Conservation (phyloP, 2,113 vertebrate genomes). For the Hippopotamus amphibius region DNA sequence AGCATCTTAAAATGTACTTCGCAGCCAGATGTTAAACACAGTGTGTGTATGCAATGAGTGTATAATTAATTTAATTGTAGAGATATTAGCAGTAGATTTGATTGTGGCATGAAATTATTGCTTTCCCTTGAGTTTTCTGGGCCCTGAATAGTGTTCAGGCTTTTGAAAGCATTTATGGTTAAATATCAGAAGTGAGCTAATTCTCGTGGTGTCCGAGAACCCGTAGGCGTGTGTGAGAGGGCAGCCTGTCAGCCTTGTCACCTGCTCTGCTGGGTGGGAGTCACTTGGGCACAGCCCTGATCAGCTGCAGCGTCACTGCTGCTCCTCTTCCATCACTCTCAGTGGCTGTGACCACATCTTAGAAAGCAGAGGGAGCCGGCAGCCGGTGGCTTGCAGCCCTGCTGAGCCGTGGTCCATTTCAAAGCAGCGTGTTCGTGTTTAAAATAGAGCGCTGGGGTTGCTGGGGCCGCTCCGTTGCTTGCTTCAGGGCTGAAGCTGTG, state of each 20-base stretch:
- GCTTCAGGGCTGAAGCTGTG: not conserved
- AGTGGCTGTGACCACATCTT: not conserved
- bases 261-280: not conserved
- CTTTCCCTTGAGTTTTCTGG: slow-evolving; percentile 30
- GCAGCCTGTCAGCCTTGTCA: accelerated
- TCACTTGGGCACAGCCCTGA: not conserved
- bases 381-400: not conserved
- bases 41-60: not conserved
- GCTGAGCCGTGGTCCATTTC: not conserved
- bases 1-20: not conserved
- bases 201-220: not conserved
- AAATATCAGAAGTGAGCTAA: not conserved
- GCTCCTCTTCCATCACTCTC: not conserved
- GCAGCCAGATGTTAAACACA: not conserved
- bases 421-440: not conserved
- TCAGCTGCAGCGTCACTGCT: not conserved
- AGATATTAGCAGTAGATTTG: not conserved
- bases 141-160: not conserved
- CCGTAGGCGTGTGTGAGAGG: not conserved
- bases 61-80: not conserved
- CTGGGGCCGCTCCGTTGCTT: not conserved
- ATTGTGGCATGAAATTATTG: not conserved
- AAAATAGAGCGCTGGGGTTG: not conserved
- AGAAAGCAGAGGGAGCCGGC: not conserved
- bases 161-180: not conserved